Conservation (phyloP, 64 coral and sea anemone genomes). For the Cladopsammia gracilis region DNA sequence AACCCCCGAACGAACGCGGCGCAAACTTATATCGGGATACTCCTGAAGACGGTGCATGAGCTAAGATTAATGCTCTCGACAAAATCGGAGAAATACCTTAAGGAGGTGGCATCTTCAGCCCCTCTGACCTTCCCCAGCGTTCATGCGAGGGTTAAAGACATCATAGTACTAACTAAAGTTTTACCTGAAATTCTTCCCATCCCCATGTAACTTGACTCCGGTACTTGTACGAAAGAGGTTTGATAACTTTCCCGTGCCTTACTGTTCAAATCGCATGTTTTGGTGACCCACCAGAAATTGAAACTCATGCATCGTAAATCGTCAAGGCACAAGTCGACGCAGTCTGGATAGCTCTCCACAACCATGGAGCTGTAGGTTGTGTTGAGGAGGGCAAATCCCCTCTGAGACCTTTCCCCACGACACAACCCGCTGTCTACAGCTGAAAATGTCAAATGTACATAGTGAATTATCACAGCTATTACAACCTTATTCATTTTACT, state of each 20-base stretch:
- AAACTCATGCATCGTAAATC: background rate
- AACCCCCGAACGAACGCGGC: too few relatives aligned
- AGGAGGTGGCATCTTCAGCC: too few relatives aligned
- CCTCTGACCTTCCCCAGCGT: too few relatives aligned
- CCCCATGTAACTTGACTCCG: background rate
- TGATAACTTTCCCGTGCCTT: background rate
- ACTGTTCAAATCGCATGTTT: background rate
- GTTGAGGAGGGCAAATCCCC: background rate
- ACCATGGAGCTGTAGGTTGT: background rate
- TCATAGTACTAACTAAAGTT: too few relatives aligned
- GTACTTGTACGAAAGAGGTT: background rate
- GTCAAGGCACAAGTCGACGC: background rate
- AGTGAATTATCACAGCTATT: too few relatives aligned
- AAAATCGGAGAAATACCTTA: too few relatives aligned
- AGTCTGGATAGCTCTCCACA: background rate
- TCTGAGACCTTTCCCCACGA: background rate
- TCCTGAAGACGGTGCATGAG: too few relatives aligned
- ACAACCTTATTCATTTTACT: too few relatives aligned
- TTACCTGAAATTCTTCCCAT: background rate
- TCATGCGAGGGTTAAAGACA: too few relatives aligned
- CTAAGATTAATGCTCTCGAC: too few relatives aligned
- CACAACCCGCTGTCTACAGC: background rate
- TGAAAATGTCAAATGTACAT: too few relatives aligned
- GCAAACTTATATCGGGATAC: too few relatives aligned
- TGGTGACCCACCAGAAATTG: constrained; percentile 3